Evolutionary conservation across 1,140 invertebrate genomes (phyloP).

Genomic region (Pseudomyrmex pallidus): DNA sequence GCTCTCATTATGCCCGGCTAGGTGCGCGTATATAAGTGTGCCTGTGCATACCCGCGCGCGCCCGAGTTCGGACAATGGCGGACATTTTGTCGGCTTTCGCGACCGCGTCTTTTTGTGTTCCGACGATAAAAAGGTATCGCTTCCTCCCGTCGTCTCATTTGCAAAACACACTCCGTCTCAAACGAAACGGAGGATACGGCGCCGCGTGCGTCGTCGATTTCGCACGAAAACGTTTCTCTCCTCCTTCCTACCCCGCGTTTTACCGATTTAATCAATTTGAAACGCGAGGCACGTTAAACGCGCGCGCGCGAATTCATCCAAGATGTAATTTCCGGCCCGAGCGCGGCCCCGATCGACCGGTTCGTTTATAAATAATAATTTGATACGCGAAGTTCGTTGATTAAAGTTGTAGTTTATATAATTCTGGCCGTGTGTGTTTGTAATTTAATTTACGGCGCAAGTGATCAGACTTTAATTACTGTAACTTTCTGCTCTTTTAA

Average conservation of each 20-base stretch:
- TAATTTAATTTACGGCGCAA: too few species aligned
- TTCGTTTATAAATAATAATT: conserved; percentile 29
- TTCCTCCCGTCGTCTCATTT: conserved; percentile 53
- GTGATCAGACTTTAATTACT: background rate
- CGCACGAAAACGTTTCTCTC: background rate
- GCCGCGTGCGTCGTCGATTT: too few species aligned
- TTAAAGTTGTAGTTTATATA: background rate
- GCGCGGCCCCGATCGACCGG: background rate
- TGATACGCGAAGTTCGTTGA: background rate
- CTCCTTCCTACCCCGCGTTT: background rate
- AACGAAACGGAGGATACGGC: too few species aligned
- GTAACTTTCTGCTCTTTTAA: background rate
- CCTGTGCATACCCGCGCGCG: conserved; percentile 47
- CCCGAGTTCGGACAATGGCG: conserved; percentile 71
- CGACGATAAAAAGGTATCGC: conserved; percentile 73
- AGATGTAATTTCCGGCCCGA: conserved; percentile 34
- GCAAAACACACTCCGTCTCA: background rate
- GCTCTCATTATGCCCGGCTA: conserved; percentile 82
- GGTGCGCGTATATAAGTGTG: conserved; percentile 72
- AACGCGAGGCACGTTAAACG: background rate
- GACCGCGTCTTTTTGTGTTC: conserved; percentile 69
- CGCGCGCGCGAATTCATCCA: background rate
- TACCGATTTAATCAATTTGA: conserved; percentile 46
- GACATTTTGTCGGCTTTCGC: conserved; percentile 72
- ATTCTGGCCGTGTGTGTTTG: too few species aligned